Conservation (phyloP, 2,888 invertebrate species). For the Drosophila prostipennis region DNA sequence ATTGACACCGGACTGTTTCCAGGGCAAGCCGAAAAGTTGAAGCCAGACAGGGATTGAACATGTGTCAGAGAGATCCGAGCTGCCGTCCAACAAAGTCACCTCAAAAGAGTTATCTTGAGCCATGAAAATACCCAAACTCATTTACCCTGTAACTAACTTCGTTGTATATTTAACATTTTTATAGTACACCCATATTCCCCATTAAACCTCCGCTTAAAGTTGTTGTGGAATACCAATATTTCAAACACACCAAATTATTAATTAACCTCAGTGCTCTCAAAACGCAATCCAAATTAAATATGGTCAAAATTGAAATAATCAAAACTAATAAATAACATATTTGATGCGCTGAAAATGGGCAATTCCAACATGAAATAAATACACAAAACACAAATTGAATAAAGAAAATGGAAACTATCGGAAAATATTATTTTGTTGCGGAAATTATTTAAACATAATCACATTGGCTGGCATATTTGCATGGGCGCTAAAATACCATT, state of each 20-base stretch:
- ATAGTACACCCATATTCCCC: not conserved
- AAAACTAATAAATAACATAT: conserved; percentile 53
- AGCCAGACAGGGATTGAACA: conserved; percentile 8
- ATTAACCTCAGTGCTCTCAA: conserved; percentile 48
- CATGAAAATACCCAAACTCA: not conserved
- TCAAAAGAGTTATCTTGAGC: not conserved
- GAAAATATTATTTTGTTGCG: conserved; percentile 59
- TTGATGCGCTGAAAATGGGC: conserved; percentile 34
- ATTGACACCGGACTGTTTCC: conserved; percentile 28
- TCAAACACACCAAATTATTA: conserved; percentile 35
- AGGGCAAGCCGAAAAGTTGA: conserved; percentile 8
- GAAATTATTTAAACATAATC: conserved; percentile 70
- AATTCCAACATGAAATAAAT: conserved; percentile 26
- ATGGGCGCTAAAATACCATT: not conserved
- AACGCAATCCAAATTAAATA: conserved; percentile 32
- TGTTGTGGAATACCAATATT: not conserved
- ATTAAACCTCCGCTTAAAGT: not conserved
- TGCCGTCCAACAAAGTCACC: not conserved
- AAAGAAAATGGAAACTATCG: conserved; percentile 12
- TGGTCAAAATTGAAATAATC: conserved; percentile 45
- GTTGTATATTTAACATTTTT: too few relatives aligned
- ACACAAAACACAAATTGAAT: conserved; percentile 21
- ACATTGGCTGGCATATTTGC: conserved; percentile 34
- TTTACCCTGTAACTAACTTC: not conserved
- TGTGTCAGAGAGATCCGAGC: conserved; percentile 11